phyloP scores from a whole-genome alignment of 2,888 invertebrate species.

The Apodemia mormo region DNA sequence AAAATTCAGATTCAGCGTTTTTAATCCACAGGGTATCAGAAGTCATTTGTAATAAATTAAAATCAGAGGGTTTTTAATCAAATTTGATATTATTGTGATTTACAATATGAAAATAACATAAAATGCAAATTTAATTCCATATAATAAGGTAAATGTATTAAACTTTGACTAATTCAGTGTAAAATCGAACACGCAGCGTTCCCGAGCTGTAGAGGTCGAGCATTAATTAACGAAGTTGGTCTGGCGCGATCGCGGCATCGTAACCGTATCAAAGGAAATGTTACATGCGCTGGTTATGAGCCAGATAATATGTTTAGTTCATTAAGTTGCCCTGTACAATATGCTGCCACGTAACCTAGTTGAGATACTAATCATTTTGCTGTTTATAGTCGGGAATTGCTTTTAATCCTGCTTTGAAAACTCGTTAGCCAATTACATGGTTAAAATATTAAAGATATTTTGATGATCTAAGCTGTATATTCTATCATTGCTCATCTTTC shows the following conservation, averaged over 20 bases:
- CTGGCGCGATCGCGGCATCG: neutral
- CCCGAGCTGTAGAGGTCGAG: neutral
- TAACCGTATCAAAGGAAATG: constrained; percentile 11
- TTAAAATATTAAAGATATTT: neutral
- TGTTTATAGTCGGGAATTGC: neutral
- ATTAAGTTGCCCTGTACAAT: constrained; percentile 11
- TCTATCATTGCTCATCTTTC: too few species aligned
- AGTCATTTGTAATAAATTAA: too few species aligned
- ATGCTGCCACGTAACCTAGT: constrained; percentile 7
- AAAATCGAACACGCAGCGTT: constrained; percentile 14
- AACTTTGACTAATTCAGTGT: constrained; percentile 16
- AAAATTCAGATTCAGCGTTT: too few species aligned
- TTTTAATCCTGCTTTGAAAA: neutral
- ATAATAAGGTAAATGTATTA: neutral
- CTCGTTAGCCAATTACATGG: neutral
- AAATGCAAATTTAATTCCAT: neutral
- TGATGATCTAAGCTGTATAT: too few species aligned
- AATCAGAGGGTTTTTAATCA: too few species aligned
- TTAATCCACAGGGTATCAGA: too few species aligned
- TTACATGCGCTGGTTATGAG: constrained; percentile 16
- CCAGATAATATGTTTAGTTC: constrained; percentile 18
- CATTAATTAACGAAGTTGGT: constrained; percentile 16
- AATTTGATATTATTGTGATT: neutral
- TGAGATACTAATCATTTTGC: constrained; percentile 8
- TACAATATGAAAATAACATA: neutral